Evolutionary conservation across 2,113 vertebrate species (phyloP), one percentile per base, ranked within the genome.

Genomic region (Mormyrus lacerda): DNA sequence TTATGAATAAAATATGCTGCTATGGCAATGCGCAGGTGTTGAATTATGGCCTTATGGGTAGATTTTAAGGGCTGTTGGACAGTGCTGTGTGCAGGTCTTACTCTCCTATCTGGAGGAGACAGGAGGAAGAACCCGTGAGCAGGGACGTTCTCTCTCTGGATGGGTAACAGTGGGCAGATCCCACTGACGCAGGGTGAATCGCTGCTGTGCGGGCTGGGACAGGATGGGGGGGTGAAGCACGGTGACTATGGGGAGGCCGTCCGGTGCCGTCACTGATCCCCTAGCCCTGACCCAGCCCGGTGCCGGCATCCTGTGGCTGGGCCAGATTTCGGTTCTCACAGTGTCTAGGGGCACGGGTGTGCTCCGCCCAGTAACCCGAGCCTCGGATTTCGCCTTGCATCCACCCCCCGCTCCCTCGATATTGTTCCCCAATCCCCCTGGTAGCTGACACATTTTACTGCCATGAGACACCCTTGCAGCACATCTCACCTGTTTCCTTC

Each of bases 261-360:
- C 39, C 21, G 3, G 4, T 10, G 7, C 82, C 11, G 42, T 84
- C 24, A 45, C 82, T 47, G 82, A 84, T 84, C 82, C 44, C 42
- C 82, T 11, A 44, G 3, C 82, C 39, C 39, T n/a, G 17, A 84
- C 82, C 17, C 82, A 84, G 82, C 82, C 82, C 44, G 8, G 21
- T n/a, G 44, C 44, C 19, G 44, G 21, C 91, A 93, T 93, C 92
- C 93, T 91, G 92, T 90, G 90, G 87, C 92, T 92, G 88, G 92
- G 94, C 94, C 94, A 91, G 91, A 91, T 95, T 95, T 94, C 92
- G 93, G 94, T 95, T 96, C 95, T 95, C 96, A 95, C 92, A 95
- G 94, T 91, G 91, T 95, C 93, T 94, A 94, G 95, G 93, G 89
- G 90, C 45, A 92, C 90, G 90, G 89, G 61, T 65, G 51, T 55